phyloP scores from a whole-genome alignment of 2,113 vertebrate species.

The Ptilonorhynchus violaceus region DNA sequence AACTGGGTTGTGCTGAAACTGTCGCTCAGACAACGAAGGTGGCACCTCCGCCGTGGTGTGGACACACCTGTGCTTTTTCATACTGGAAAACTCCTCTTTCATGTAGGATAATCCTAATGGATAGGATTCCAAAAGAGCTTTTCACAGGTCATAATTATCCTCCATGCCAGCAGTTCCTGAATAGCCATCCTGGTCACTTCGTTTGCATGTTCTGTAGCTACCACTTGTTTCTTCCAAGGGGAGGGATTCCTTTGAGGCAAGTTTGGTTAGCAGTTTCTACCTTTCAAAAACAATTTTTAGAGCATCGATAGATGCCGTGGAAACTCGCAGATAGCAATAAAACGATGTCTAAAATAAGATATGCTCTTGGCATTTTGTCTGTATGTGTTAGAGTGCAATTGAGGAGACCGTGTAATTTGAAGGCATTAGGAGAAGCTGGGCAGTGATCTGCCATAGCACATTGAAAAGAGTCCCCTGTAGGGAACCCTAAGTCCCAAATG shows the following conservation, averaged over 20 bases:
- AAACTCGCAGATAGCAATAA: neutral
- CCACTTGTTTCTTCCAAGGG: neutral
- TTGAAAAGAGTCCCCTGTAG: neutral
- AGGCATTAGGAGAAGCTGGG: neutral
- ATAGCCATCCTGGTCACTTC: neutral
- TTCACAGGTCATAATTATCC: constrained; percentile 47
- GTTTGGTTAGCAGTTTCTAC: neutral
- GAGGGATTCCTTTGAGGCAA: neutral
- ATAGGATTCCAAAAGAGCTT: constrained; percentile 57
- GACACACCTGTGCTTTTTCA: constrained; percentile 60
- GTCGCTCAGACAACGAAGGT: constrained; percentile 35
- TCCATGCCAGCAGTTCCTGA: neutral
- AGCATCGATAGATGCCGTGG: neutral
- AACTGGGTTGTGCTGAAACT: constrained; percentile 24
- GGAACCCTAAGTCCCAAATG: neutral
- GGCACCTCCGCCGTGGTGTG: constrained; percentile 11
- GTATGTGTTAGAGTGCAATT: neutral
- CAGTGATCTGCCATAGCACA: neutral
- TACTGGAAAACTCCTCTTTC: constrained; percentile 49
- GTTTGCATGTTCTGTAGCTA: neutral
- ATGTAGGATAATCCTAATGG: constrained; percentile 52
- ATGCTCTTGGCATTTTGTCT: neutral
- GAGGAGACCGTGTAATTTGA: neutral
- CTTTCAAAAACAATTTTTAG: neutral
- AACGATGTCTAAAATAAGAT: neutral